Percentiles rank a stretch among this genome's conserved stretches.
These are phyloP conservation scores for Bursaphelenchus mucronatus DNA, from an alignment of 1,140 invertebrate genomes.

Conservation along the genomic window DNA sequence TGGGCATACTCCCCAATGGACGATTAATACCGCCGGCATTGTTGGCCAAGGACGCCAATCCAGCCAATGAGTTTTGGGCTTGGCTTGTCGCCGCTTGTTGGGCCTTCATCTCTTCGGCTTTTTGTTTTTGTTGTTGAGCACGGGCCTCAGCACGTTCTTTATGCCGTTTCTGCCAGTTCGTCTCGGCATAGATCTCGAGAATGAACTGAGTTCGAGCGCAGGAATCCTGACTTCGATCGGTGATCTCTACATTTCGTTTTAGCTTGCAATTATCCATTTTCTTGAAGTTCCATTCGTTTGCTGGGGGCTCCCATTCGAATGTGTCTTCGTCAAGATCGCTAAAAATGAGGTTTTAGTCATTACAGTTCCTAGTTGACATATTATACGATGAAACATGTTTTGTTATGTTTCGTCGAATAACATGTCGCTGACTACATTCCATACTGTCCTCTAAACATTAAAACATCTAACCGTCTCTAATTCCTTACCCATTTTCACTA, in stretches of 20 bases:
- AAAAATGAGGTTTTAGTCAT: too few species aligned
- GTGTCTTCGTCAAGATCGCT: constrained; percentile 1
- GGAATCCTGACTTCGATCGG: background rate
- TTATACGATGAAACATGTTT: too few species aligned
- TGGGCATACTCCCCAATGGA: background rate
- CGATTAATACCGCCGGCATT: background rate
- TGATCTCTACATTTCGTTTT: background rate
- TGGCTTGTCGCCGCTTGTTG: constrained; percentile 2
- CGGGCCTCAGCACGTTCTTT: background rate
- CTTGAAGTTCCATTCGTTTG: background rate
- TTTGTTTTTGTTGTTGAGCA: background rate
- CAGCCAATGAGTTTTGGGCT: background rate
- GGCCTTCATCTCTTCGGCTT: background rate
- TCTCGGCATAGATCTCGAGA: background rate
- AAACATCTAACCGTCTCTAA: too few species aligned
- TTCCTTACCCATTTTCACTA: too few species aligned
- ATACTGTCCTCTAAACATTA: too few species aligned
- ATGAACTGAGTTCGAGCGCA: constrained; percentile 2
- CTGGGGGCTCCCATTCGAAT: constrained; percentile 5
- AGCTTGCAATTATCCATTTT: background rate
- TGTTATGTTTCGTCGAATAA: too few species aligned
- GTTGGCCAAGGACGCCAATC: too few species aligned
- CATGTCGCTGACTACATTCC: too few species aligned
- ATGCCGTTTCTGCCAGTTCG: constrained; percentile 5
- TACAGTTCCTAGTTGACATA: too few species aligned